Evolutionary conservation across 2,888 invertebrate genomes (phyloP), one percentile per base, ranked within the genome.

Genomic region (Aricia artaxerxes): DNA sequence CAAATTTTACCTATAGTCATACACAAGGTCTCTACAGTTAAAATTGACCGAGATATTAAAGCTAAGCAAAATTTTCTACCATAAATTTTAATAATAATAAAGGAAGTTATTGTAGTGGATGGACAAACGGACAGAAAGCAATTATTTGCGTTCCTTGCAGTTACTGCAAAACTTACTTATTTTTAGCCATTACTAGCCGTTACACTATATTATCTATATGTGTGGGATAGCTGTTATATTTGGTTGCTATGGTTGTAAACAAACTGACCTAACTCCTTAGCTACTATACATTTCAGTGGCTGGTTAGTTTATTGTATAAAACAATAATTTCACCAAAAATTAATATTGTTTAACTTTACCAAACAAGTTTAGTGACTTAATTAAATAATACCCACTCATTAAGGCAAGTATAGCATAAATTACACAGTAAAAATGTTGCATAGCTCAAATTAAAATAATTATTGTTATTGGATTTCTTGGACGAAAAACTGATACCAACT

Each of bases 211-310:
- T 60, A 16, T 60, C 16, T 16, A 44, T 9, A 49, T 49, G 49
- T 2, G 49, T 9, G 9, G 49, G 9, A 49, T 2, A 49, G 49
- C 7, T 44, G 7, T 49, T 60, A 5, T 61, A 24, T 24, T 31
- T 64, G 9, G 64, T 64, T 64, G 64, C 64, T 64, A 64, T 64
- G 64, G 64, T 64, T 31, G 64, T 64, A 64, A 64, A 31, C 64
- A 64, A 24, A 31, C 11, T 11, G 31, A 31, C 2, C 1, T 64
- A 64, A 31, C 24, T 64, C 31, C 64, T 64, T 64, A 31, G 31
- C 31, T 64, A 64, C 64, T 4, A 9, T 31, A 64, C 31, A 11
- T 64, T 64, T 64, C 11, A 64, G 64, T 64, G 64, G 24, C 64
- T 64, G 64, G 31, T 64, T 31, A 11, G 24, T 7, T 61, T 61